Percentiles rank a stretch among this genome's conserved stretches.
phyloP scores from a whole-genome alignment of 1,140 invertebrate species.

The Dinoponera quadriceps region DNA sequence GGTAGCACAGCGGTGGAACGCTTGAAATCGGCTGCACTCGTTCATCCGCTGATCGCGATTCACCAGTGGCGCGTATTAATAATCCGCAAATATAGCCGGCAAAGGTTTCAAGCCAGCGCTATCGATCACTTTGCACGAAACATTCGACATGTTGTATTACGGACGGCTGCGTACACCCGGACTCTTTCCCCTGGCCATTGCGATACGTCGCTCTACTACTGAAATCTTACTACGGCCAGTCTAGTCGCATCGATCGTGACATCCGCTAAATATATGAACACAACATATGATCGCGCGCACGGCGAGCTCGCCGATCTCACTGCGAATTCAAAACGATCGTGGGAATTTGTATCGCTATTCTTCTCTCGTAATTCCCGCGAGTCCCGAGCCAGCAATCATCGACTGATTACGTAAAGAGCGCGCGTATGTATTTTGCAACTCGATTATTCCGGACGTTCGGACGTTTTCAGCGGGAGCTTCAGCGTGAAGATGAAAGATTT shows the following conservation, averaged over 20 bases:
- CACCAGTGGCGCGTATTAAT: constrained; percentile 54
- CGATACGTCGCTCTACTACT: constrained; percentile 14
- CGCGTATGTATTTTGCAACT: too few relatives aligned
- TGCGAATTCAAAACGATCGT: too few relatives aligned
- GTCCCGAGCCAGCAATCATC: too few relatives aligned
- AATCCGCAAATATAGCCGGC: constrained; percentile 58
- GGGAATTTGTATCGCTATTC: too few relatives aligned
- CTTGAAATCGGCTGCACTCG: constrained; percentile 67
- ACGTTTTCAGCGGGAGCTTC: too few relatives aligned
- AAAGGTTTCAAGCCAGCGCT: constrained; percentile 60
- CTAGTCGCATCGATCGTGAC: not conserved
- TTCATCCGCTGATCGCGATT: constrained; percentile 67
- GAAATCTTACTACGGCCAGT: not conserved
- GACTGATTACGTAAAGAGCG: too few relatives aligned
- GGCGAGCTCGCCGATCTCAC: too few relatives aligned
- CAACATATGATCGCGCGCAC: not conserved
- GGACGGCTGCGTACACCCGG: not conserved
- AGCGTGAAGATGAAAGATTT: too few relatives aligned
- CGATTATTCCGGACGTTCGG: too few relatives aligned
- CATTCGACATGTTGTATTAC: constrained; percentile 59
- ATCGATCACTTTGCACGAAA: constrained; percentile 68
- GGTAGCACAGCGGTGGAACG: constrained; percentile 50
- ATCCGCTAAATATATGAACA: not conserved
- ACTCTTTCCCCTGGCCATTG: constrained; percentile 19
- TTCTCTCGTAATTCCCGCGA: too few relatives aligned